Base-by-base conservation (phyloP, 2,888 invertebrate genomes). In the Sycophila texana region DNA sequence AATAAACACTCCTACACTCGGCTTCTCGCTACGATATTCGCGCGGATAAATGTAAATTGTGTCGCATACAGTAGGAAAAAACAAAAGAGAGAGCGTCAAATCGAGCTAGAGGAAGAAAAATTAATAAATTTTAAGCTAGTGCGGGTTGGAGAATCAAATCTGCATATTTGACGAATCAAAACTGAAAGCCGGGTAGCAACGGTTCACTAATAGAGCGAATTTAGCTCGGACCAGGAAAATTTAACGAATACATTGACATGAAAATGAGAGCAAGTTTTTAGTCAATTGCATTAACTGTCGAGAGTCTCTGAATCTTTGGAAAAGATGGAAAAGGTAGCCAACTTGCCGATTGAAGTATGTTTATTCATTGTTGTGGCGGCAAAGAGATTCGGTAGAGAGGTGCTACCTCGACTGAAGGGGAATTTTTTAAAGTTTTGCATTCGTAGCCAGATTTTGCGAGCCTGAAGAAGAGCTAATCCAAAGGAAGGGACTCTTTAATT, bases 401-500 rank as follows among this genome's bases (percentile, higher is more conserved):
- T 20, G 66, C 12, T 3, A 12, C 30, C 12, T 14, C 20, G 0
- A 14, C 20, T 13, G n/a, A 10, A 13, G 26, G 51, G 4, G 63
- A 12, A 47, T 73, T 63, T 73, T 63, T 63, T 13, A 67, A 67
- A 67, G 68, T 68, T 81, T 83, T 81, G 79, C 82, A 80, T 74
- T 80, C 72, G 74, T 80, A 82, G 75, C 79, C 82, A 79, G 82
- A 80, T n/a, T n/a, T n/a, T n/a, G n/a, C n/a, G n/a, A n/a, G n/a
- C n/a, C 18, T 14, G 53, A 53, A 18, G 39, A 18, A 39, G 39
- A 53, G 53, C 16, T 7, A 14, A 63, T 16, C 49, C 20, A 10
- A 16, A 13, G 61, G 13, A 61, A 30, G 61, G 61, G 53, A 51
- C 5, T 4, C 53, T 55, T 66, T 67, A 75, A 75, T 75, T 75